Conservation (phyloP, 2,888 invertebrate genomes). For the Pomacea canaliculata region DNA sequence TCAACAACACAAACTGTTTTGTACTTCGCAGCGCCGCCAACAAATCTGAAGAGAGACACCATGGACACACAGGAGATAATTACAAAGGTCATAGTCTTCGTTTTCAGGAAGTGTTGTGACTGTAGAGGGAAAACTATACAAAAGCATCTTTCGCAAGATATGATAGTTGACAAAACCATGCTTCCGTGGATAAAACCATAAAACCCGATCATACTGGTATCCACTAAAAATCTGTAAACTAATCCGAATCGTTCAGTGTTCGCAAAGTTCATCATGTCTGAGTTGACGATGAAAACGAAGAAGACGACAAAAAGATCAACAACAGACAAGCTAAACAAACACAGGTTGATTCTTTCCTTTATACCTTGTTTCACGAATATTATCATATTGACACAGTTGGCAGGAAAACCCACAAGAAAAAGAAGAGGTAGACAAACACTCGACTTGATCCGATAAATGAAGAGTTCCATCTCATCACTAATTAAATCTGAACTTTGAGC, state of each 20-base stretch:
- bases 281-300: not conserved
- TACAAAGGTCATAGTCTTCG: too few species aligned
- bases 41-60: too few species aligned
- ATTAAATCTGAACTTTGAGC: too few species aligned
- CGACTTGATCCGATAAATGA: not conserved
- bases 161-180: not conserved
- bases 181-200: not conserved
- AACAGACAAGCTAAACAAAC: not conserved
- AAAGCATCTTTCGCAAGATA: not conserved
- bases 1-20: too few species aligned
- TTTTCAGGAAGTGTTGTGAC: too few species aligned
- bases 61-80: too few species aligned
- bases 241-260: not conserved
- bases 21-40: too few species aligned
- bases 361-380: not conserved
- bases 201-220: not conserved
- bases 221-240: not conserved
- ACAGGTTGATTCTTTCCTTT: slow-evolving; percentile 6
- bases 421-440: not conserved
- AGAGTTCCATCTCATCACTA: too few species aligned
- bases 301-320: not conserved
- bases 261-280: not conserved
- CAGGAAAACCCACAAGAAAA: not conserved
- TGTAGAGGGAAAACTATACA: not conserved
- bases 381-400: slow-evolving; percentile 1